Conservation (phyloP, 2,888 invertebrate genomes). For the Seladonia tumulorum region DNA sequence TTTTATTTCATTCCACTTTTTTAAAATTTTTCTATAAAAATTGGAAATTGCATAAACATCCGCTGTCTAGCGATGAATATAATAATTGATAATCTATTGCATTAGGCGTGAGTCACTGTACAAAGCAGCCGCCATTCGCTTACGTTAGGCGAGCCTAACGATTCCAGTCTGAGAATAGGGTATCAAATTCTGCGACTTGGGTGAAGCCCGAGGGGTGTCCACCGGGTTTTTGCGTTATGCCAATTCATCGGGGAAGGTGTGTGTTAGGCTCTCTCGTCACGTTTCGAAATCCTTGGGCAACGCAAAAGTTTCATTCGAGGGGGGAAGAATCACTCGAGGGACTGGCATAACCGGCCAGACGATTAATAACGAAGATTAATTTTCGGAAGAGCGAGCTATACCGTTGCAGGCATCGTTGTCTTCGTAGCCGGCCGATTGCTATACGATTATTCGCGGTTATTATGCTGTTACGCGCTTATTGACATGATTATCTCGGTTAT, state of each 20-base stretch:
- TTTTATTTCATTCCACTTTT: too few relatives aligned
- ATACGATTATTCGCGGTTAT: conserved; percentile 40
- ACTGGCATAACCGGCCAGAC: neutral
- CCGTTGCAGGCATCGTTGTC: neutral
- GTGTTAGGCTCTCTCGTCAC: neutral
- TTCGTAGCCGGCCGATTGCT: conserved; percentile 40
- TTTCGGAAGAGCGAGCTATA: neutral
- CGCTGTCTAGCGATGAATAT: too few relatives aligned
- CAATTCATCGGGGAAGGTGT: neutral
- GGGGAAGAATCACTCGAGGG: neutral
- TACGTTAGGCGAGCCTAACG: neutral
- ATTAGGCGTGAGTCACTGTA: too few relatives aligned
- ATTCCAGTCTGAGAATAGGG: too few relatives aligned
- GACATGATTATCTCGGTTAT: conserved; percentile 56
- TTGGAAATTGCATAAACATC: too few relatives aligned
- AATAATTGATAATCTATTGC: too few relatives aligned
- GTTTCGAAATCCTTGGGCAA: neutral
- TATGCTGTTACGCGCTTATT: conserved; percentile 53
- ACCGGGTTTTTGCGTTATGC: neutral
- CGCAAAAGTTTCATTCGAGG: neutral
- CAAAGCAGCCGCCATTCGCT: neutral
- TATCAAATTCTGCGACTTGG: neutral
- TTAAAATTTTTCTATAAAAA: too few relatives aligned
- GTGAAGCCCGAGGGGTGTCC: neutral
- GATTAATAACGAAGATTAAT: neutral